Base-by-base conservation (phyloP, 1,140 invertebrate genomes). In the Cyphomyrmex costatus region DNA sequence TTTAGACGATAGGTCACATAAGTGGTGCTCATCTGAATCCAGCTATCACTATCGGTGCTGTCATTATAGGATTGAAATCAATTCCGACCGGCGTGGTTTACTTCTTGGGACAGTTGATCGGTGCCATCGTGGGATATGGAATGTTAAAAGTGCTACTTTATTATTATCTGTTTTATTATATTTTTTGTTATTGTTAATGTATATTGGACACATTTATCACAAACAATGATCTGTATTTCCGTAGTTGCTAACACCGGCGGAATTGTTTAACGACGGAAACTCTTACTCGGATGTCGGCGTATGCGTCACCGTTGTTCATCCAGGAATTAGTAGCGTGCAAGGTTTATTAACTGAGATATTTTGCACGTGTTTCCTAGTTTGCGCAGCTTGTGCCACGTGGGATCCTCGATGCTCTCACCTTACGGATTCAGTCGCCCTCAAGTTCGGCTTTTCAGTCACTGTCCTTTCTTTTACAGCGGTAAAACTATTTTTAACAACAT, bases 1-100 rank as follows among this genome's bases (percentile, higher is more conserved):
- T 96, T 21, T 93, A 97, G 96, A 96, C 96, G 79, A 96, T 97
- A 61, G 97, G 96, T 3, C 97, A 97, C 89, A 95, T 97, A 84
- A 97, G 97, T 82, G 97, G 97, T 70, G 96, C 96, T 10, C 96
- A 97, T 84, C 95, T 98, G 89, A 98, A 98, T 92, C 98, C 98
- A 3, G 96, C 97, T 1, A 96, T 98, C 0, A 97, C 97, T 3
- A 93, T 97, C 6, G 96, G 97, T 1, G 96, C 98, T 10, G 94
- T 97, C 1, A 96, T 97, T 24, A 93, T 97, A 30, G 96, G 97
- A 5, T 89, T 97, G 49, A 96, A 97, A 58, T 96, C 97, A 21
- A 91, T 98, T 10, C 95, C 96, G 8, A 96, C 98, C 63, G 97
- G 96, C 3, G 91, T 97, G 1, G 91, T 97, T 36, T 98, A 98